Evolutionary conservation across 1,140 invertebrate genomes (phyloP).

Genomic region (Hetaerina americana): DNA sequence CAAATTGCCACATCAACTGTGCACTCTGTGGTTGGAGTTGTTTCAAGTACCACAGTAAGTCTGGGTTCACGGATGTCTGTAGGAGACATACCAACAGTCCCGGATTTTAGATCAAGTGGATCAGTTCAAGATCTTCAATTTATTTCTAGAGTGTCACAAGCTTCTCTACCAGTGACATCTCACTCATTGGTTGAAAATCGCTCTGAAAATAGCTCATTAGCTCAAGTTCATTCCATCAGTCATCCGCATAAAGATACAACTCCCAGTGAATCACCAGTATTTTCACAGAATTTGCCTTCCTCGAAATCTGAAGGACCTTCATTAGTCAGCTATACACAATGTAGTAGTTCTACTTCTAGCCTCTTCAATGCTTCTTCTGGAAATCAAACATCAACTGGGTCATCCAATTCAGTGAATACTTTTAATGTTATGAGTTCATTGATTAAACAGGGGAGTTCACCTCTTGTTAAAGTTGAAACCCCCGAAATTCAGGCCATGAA

Average conservation of each 20-base stretch:
- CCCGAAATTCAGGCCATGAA: slow-evolving; percentile 2
- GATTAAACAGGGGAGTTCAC: background rate
- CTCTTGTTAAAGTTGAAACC: background rate
- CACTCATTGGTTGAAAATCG: background rate
- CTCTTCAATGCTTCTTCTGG: background rate
- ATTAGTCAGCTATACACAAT: too few relatives aligned
- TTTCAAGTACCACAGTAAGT: slow-evolving; percentile 1
- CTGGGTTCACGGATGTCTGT: slow-evolving; percentile 1
- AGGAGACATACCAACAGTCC: too few relatives aligned
- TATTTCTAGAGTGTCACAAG: slow-evolving; percentile 1
- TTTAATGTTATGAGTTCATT: background rate
- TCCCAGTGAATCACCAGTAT: background rate
- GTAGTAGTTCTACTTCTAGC: background rate
- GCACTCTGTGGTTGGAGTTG: background rate
- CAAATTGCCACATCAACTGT: background rate
- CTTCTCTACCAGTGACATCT: background rate
- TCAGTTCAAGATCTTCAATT: background rate
- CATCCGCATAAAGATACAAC: background rate
- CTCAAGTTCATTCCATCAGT: background rate
- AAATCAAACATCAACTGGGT: background rate
- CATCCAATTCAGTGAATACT: background rate
- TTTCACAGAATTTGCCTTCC: background rate
- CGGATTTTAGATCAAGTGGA: too few relatives aligned
- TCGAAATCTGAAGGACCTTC: background rate
- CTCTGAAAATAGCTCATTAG: background rate